Conservation (phyloP, 2,113 vertebrate species). For the Mohoua ochrocephala region DNA sequence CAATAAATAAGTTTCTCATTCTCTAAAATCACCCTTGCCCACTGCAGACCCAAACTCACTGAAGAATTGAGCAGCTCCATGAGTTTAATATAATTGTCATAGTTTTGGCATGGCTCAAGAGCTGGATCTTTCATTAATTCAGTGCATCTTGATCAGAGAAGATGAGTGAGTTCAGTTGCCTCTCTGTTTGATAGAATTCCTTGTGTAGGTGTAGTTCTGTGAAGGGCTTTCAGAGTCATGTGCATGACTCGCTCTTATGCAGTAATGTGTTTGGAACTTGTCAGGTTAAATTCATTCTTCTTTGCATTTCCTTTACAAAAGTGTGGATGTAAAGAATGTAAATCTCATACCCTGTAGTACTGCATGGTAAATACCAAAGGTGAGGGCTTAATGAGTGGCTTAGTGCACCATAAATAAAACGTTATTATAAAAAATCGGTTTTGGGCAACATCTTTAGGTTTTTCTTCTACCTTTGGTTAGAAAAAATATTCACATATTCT, state of each 20-base stretch:
- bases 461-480: not conserved
- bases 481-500: not conserved
- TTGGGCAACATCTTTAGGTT: not conserved
- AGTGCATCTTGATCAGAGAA: not conserved
- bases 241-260: not conserved
- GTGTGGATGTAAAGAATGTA: not conserved
- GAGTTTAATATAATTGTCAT: not conserved
- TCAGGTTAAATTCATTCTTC: not conserved
- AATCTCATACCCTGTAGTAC: not conserved
- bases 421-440: not conserved
- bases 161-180: not conserved
- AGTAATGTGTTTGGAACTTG: not conserved
- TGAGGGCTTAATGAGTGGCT: not conserved
- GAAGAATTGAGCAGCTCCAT: not conserved
- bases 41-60: not conserved
- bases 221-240: not conserved
- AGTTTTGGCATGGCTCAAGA: not conserved
- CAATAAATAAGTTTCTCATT: not conserved
- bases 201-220: not conserved
- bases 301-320: not conserved
- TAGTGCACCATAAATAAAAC: not conserved
- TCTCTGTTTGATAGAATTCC: not conserved
- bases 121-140: not conserved
- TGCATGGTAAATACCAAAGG: not conserved
- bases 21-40: not conserved